Percentiles rank a stretch among this genome's conserved stretches.
Conservation (phyloP, 2,888 invertebrate species). For the Cybosia mesomella region DNA sequence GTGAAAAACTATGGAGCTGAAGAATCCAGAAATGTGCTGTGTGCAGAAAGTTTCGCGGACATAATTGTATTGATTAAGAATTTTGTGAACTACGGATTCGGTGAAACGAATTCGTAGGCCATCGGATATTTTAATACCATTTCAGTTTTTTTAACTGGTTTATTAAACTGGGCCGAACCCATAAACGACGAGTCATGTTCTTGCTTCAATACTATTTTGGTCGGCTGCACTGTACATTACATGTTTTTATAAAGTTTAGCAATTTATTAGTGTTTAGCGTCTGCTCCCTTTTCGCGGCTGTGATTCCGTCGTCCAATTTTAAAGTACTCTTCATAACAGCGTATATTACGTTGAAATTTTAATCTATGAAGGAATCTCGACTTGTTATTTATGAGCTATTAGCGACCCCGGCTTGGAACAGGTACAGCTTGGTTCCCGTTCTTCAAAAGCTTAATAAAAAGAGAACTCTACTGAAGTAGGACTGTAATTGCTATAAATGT, state of each 20-base stretch:
- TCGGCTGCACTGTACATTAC: not conserved
- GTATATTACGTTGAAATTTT: conserved; percentile 4
- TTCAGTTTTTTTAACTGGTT: not conserved
- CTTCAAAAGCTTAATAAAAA: not conserved
- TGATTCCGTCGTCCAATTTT: conserved; percentile 4
- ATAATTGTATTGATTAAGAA: not conserved
- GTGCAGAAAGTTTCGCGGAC: not conserved
- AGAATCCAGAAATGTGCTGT: not conserved
- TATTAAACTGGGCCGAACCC: not conserved
- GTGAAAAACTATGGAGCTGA: not conserved
- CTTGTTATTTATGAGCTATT: not conserved
- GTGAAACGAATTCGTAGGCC: not conserved
- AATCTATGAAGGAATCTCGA: conserved; percentile 3
- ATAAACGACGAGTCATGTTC: not conserved
- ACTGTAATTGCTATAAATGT: not conserved
- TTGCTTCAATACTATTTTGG: not conserved
- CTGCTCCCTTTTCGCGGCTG: conserved; percentile 12
- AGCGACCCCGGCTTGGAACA: not conserved
- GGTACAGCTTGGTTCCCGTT: not conserved
- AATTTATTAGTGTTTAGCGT: conserved; percentile 11
- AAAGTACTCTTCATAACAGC: conserved; percentile 3
- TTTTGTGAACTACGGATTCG: not conserved
- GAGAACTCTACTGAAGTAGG: not conserved
- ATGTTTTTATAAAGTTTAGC: conserved; percentile 8
- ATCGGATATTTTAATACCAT: not conserved